These are phyloP conservation scores for Scaptomyza montana DNA, from an alignment of 1,140 invertebrate genomes.

Conservation along the genomic window DNA sequence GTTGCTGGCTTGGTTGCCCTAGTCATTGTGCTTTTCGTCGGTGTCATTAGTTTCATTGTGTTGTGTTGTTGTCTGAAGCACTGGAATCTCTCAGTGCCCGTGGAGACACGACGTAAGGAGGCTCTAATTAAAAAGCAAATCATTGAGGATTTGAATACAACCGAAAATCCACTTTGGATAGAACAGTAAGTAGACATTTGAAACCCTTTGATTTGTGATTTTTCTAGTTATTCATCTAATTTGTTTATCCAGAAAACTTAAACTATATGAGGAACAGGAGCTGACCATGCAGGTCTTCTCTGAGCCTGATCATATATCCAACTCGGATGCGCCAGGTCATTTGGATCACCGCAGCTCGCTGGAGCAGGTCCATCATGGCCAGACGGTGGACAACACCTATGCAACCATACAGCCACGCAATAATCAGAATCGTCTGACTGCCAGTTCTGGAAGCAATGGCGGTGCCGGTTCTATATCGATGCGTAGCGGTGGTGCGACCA, in stretches of 20 bases:
- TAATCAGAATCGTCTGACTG: slow-evolving; percentile 67
- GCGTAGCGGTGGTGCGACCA: slow-evolving; percentile 67
- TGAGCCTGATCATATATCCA: slow-evolving; percentile 85
- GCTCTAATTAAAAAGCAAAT: slow-evolving; percentile 92
- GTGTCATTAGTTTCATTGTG: slow-evolving; percentile 93
- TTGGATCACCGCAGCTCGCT: slow-evolving; percentile 75
- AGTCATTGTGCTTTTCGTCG: slow-evolving; percentile 93
- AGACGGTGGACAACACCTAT: slow-evolving; percentile 90
- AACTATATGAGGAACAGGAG: slow-evolving; percentile 96
- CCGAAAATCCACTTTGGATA: slow-evolving; percentile 96
- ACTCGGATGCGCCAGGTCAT: slow-evolving; percentile 79
- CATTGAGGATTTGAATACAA: slow-evolving; percentile 93
- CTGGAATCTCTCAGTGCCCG: slow-evolving; percentile 87
- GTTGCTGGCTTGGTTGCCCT: slow-evolving; percentile 93
- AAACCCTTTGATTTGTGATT: too few species aligned
- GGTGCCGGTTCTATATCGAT: slow-evolving; percentile 77
- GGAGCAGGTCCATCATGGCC: slow-evolving; percentile 84
- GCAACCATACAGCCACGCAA: slow-evolving; percentile 92
- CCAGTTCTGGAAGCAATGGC: slow-evolving; percentile 56
- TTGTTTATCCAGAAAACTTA: slow-evolving; percentile 88
- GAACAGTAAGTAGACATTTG: slow-evolving; percentile 89
- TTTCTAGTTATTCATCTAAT: neutral
- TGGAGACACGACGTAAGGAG: slow-evolving; percentile 86
- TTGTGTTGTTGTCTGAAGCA: slow-evolving; percentile 95
- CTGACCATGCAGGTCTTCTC: slow-evolving; percentile 96